These are phyloP conservation scores for Plutomurus gul DNA, from an alignment of 1,140 invertebrate species.

Conservation along the genomic window DNA sequence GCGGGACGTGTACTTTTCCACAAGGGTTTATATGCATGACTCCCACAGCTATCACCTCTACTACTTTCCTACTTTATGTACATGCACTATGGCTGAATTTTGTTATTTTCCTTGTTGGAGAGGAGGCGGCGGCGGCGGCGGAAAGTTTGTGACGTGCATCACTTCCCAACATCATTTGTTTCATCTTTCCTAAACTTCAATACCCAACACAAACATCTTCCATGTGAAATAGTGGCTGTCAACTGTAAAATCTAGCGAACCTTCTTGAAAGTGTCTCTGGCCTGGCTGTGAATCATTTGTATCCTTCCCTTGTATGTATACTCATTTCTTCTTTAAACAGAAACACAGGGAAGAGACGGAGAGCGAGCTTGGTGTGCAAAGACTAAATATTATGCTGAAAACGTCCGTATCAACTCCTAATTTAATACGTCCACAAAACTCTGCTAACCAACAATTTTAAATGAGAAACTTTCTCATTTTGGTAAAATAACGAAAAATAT, in stretches of 20 bases:
- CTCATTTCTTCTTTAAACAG: not conserved
- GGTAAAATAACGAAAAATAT: slow-evolving; percentile 10
- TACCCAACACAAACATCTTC: not conserved
- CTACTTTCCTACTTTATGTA: too few relatives aligned
- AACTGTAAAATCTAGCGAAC: too few relatives aligned
- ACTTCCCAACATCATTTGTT: slow-evolving; percentile 1
- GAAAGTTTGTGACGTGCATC: not conserved
- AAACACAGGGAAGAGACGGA: too few relatives aligned
- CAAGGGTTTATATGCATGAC: too few relatives aligned
- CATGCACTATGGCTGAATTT: too few relatives aligned
- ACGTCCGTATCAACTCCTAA: slow-evolving; percentile 5
- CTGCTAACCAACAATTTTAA: not conserved
- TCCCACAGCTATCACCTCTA: too few relatives aligned
- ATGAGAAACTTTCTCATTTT: slow-evolving; percentile 25
- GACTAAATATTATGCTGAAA: slow-evolving; percentile 18
- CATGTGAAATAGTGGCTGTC: too few relatives aligned
- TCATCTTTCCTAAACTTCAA: not conserved
- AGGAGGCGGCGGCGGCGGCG: too few relatives aligned
- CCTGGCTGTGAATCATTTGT: not conserved
- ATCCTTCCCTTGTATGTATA: not conserved
- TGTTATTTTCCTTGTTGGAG: not conserved
- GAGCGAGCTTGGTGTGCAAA: too few relatives aligned
- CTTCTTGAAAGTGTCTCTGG: not conserved
- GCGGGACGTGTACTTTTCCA: too few relatives aligned
- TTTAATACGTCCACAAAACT: slow-evolving; percentile 4